phyloP scores from a whole-genome alignment of 1,140 invertebrate genomes.

The Zaprionus inermis region DNA sequence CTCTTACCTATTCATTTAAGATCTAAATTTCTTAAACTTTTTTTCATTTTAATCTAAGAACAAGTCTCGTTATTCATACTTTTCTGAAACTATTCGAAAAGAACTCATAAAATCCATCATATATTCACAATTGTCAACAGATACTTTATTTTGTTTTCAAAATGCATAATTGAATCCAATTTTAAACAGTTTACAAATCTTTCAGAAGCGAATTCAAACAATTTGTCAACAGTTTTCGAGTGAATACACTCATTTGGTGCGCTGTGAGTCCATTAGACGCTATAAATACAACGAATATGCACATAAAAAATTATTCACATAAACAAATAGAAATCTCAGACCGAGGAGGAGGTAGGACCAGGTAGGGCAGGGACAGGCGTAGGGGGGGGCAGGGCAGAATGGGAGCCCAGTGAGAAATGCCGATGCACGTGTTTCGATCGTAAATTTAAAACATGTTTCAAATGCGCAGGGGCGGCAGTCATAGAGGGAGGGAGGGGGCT shows the following conservation, averaged over 20 bases:
- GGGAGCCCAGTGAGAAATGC: constrained; percentile 60
- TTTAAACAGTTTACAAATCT: constrained; percentile 2
- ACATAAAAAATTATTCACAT: constrained; percentile 68
- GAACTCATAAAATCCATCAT: neutral
- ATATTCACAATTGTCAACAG: neutral
- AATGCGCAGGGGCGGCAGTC: constrained; percentile 58
- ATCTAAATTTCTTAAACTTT: too few relatives aligned
- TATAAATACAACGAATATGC: constrained; percentile 72
- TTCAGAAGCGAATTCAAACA: neutral
- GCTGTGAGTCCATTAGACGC: constrained; percentile 47
- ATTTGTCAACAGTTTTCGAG: constrained; percentile 3
- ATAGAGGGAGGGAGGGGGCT: neutral
- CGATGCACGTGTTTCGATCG: constrained; percentile 77
- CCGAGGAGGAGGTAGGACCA: neutral
- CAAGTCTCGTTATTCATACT: too few relatives aligned
- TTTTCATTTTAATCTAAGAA: too few relatives aligned
- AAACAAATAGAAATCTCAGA: constrained; percentile 73
- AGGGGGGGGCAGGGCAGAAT: constrained; percentile 53
- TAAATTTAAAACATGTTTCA: constrained; percentile 81
- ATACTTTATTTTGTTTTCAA: neutral
- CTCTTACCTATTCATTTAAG: too few relatives aligned
- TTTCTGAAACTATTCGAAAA: too few relatives aligned
- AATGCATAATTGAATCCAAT: neutral
- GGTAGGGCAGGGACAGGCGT: constrained; percentile 12
- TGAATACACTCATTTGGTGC: neutral